A percentile compares a stretch with the other conserved stretches of the same genome.
Conservation (phyloP, 1,140 invertebrate species). For the Drosophila funebris region DNA sequence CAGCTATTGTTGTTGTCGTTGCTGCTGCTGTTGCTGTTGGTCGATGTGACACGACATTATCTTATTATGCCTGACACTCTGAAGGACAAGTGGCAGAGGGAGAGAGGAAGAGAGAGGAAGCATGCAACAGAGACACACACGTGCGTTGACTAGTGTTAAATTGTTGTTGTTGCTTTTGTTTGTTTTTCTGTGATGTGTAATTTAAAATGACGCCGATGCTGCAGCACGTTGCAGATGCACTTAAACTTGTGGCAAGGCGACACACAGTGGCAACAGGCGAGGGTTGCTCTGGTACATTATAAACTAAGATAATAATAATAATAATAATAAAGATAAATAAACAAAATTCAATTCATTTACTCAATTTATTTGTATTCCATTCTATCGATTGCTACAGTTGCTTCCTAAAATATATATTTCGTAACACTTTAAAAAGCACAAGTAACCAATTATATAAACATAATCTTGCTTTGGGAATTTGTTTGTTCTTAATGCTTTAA, state of each 20-base stretch:
- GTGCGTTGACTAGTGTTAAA: conserved; percentile 69
- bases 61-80: conserved; percentile 75
- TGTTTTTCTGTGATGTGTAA: conserved; percentile 63
- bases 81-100: too few species aligned
- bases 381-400: too few species aligned
- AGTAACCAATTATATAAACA: too few species aligned
- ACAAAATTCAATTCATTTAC: too few species aligned
- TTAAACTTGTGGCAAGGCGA: conserved; percentile 37
- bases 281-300: conserved; percentile 21
- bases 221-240: conserved; percentile 67
- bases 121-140: conserved; percentile 38
- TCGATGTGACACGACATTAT: conserved; percentile 72
- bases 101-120: conserved; percentile 5
- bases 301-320: too few species aligned
- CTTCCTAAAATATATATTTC: too few species aligned
- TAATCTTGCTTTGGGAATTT: too few species aligned
- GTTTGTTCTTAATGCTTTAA: too few species aligned
- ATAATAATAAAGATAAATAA: too few species aligned
- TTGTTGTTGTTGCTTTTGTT: conserved; percentile 55
- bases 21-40: conserved; percentile 30
- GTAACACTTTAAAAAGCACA: too few species aligned
- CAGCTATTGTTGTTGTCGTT: background rate
- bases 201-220: conserved; percentile 76
- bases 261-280: conserved; percentile 49
- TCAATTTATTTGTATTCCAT: too few species aligned